A percentile compares a stretch with the other conserved stretches of the same genome.
phyloP scores from a whole-genome alignment of 2,888 invertebrate species.

The Agrochola litura region DNA sequence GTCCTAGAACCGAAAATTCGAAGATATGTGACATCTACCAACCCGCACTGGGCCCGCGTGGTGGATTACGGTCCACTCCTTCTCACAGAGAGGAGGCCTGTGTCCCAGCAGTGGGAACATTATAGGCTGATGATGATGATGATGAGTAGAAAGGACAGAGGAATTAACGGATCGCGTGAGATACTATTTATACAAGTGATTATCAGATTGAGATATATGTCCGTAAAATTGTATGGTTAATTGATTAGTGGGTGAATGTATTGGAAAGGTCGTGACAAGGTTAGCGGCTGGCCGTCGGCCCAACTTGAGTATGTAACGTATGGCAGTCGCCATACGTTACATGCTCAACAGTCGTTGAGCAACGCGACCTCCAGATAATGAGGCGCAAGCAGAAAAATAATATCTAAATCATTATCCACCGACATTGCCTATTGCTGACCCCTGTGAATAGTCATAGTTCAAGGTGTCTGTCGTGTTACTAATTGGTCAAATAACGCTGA shows the following conservation, averaged over 20 bases:
- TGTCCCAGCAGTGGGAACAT: too few species aligned
- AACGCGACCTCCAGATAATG: conserved; percentile 73
- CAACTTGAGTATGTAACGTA: conserved; percentile 24
- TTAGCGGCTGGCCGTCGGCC: conserved; percentile 55
- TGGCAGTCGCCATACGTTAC: too few species aligned
- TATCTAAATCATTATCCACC: conserved; percentile 69
- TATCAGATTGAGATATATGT: conserved; percentile 36
- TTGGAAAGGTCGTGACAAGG: conserved; percentile 80
- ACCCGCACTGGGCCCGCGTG: too few species aligned
- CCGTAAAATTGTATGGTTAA: conserved; percentile 43
- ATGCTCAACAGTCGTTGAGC: too few species aligned
- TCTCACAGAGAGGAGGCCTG: too few species aligned
- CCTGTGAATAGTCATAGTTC: conserved; percentile 68
- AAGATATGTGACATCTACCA: too few species aligned
- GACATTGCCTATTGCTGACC: conserved; percentile 59
- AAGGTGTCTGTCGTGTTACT: conserved; percentile 64
- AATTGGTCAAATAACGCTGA: conserved; percentile 62
- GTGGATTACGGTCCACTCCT: too few species aligned
- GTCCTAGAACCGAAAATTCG: too few species aligned
- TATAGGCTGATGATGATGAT: too few species aligned
- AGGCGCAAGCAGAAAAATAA: conserved; percentile 65
- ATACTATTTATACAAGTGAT: conserved; percentile 11
- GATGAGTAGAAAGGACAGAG: conserved; percentile 40
- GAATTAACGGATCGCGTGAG: background rate
- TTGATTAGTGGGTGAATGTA: conserved; percentile 74